Percentiles rank a stretch among this genome's conserved stretches.
Evolutionary conservation across 2,888 invertebrate genomes (phyloP).

Genomic region (Acleris emargana): DNA sequence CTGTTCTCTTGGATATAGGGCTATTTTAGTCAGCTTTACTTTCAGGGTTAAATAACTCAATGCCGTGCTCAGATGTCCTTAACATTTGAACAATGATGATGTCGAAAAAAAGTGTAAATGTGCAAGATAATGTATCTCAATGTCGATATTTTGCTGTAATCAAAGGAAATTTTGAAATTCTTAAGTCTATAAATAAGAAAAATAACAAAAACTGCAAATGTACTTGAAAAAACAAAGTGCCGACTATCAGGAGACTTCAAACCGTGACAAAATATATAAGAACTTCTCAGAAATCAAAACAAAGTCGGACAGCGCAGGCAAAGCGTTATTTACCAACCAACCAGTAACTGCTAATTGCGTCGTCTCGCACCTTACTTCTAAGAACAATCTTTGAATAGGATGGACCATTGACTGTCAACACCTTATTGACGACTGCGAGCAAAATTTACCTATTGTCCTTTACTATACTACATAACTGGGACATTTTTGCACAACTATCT

Average conservation of each 20-base stretch:
- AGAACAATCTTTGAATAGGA: slow-evolving; percentile 6
- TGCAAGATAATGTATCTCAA: no score
- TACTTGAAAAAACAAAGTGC: no score
- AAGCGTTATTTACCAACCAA: slow-evolving; percentile 1
- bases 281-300: slow-evolving; percentile 9
- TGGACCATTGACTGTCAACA: neutral
- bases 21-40: slow-evolving; percentile 69
- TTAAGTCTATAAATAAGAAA: no score
- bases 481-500: neutral
- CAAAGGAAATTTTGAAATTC: no score
- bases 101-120: slow-evolving; percentile 7
- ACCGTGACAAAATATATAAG: neutral
- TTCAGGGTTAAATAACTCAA: slow-evolving; percentile 81
- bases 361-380: slow-evolving; percentile 11
- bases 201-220: no score
- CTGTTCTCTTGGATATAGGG: slow-evolving; percentile 59
- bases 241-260: neutral
- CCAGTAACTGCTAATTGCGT: slow-evolving; percentile 6
- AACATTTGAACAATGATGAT: slow-evolving; percentile 5
- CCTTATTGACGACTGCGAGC: neutral
- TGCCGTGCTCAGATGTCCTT: slow-evolving; percentile 58
- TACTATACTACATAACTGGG: neutral
- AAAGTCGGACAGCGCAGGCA: slow-evolving; percentile 4
- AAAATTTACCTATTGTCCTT: neutral
- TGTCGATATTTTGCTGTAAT: no score